These are phyloP conservation scores for Megaustenia siamemsis DNA, from an alignment of 2,888 invertebrate species.

Conservation along the genomic window DNA sequence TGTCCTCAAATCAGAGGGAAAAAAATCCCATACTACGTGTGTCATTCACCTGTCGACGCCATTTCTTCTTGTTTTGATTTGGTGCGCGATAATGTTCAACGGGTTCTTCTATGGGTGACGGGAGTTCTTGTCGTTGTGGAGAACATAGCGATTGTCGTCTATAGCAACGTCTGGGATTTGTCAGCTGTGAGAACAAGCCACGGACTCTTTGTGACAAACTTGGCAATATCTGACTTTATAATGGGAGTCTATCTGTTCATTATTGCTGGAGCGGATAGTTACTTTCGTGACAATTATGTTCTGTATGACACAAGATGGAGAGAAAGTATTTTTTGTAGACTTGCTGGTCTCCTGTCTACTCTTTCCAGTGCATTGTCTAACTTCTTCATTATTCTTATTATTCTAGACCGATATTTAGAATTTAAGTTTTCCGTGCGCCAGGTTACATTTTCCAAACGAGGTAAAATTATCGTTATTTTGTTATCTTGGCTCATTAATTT, in stretches of 20 bases:
- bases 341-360: too few species aligned
- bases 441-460: too few species aligned
- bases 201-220: slow-evolving; percentile 28
- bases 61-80: slow-evolving; percentile 66
- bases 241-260: slow-evolving; percentile 65
- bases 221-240: slow-evolving; percentile 60
- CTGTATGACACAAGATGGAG: slow-evolving; percentile 64
- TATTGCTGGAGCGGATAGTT: slow-evolving; percentile 61
- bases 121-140: slow-evolving; percentile 60
- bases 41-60: slow-evolving; percentile 57
- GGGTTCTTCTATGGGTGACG: slow-evolving; percentile 60
- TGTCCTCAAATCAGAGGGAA: slow-evolving; percentile 33
- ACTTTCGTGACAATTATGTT: slow-evolving; percentile 63
- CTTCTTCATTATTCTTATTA: too few species aligned
- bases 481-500: too few species aligned
- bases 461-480: too few species aligned
- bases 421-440: too few species aligned
- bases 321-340: slow-evolving; percentile 60
- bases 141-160: slow-evolving; percentile 58
- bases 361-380: too few species aligned
- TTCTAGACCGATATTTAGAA: too few species aligned
- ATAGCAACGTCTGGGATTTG: slow-evolving; percentile 62
- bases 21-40: not conserved
- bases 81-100: slow-evolving; percentile 56
- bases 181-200: slow-evolving; percentile 44